Base-by-base conservation (phyloP, 2,888 invertebrate species). In the Ashinkailepas kermadecensis region DNA sequence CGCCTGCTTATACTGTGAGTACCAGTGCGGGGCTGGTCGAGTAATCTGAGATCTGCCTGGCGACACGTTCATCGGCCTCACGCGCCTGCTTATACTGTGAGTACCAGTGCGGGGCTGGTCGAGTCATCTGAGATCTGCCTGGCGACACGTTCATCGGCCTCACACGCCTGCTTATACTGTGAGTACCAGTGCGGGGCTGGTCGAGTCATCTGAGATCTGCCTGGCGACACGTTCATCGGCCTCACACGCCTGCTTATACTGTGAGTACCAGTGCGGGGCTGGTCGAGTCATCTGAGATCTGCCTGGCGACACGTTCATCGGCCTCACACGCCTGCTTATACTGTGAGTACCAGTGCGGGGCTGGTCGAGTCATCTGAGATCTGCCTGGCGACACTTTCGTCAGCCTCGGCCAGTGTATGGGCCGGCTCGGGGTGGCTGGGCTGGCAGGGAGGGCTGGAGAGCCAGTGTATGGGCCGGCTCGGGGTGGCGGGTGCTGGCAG, bases 1-100 rank as follows among this genome's bases (percentile, higher is more conserved):
- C 91, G 91, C 85, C 91, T 97, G 81, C 94, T 95, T 90, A 91
- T 95, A 85, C 89, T 97, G 97, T 97, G 89, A 92, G 95, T 92
- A 83, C 64, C 23, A 11, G 59, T 15, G 12, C 15, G 59, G 59
- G 59, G 3, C 11, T 59, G 12, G 59, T 59, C 39, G 39, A 39
- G 39, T 39, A 1, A 92, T 97, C 86, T 90, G 90, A 83, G 89
- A 89, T 83, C 90, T 97, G 86, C 92, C 94, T 9, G 90, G 91
- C 82, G 93, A 93, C 87, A 92, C 94, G 82, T 96, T 97, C 89
- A 87, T 88, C 80, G 95, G 96, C 85, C 91, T 97, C 84, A 89
- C 91, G 56, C 91, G 91, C 85, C 91, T 97, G 81, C 94, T 95
- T 90, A 91, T 95, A 85, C 89, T 97, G 97, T 97, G 89, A 92